A percentile compares a stretch with the other conserved stretches of the same genome.
Conservation (phyloP, 2,888 invertebrate species). For the Arctia plantaginis region DNA sequence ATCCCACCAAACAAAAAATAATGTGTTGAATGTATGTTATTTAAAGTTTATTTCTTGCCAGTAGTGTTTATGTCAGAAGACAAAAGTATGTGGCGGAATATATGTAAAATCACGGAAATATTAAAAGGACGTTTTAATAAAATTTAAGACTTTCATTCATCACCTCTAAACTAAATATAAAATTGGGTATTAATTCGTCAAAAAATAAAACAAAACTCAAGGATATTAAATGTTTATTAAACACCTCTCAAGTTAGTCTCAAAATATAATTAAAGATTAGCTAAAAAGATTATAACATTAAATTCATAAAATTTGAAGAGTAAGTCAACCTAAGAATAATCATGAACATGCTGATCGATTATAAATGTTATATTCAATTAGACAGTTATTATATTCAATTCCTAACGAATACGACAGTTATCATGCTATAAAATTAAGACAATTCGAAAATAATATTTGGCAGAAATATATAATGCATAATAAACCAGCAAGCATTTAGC, state of each 20-base stretch:
- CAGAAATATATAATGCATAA: not conserved
- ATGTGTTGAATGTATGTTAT: slow-evolving; percentile 45
- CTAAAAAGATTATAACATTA: not conserved
- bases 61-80: slow-evolving; percentile 47
- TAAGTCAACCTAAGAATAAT: not conserved
- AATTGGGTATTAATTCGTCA: not conserved
- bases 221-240: slow-evolving; percentile 18
- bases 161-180: not conserved
- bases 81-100: slow-evolving; percentile 39
- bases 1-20: slow-evolving; percentile 66
- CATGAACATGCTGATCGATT: not conserved
- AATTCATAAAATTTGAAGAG: not conserved
- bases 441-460: slow-evolving; percentile 1
- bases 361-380: not conserved
- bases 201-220: slow-evolving; percentile 16
- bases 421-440: slow-evolving; percentile 5
- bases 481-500: slow-evolving; percentile 1
- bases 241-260: not conserved
- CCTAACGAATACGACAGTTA: not conserved
- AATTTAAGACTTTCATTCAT: slow-evolving; percentile 46
- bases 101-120: slow-evolving; percentile 57
- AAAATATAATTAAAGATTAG: not conserved
- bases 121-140: slow-evolving; percentile 69
- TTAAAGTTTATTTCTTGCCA: slow-evolving; percentile 67
- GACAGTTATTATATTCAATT: not conserved